Conservation (phyloP, 2,888 invertebrate species). For the Lacanobia oleracea region DNA sequence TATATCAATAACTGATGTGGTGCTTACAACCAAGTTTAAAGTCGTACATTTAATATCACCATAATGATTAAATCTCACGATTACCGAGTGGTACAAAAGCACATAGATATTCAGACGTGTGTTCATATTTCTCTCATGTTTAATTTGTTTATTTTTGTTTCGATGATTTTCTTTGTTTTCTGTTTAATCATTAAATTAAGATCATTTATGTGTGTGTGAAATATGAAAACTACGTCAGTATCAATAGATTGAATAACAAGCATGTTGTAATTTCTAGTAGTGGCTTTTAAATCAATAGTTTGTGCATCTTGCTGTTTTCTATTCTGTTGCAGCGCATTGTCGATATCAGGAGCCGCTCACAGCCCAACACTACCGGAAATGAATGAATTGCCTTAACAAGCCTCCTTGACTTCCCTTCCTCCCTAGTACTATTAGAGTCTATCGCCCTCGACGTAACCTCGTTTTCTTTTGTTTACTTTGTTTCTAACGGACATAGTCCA, state of each 20-base stretch:
- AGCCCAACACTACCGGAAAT: constrained; percentile 80
- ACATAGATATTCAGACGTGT: constrained; percentile 50
- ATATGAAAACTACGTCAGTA: constrained; percentile 62
- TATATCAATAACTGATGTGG: neutral
- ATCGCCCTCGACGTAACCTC: constrained; percentile 46
- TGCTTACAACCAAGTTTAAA: constrained; percentile 29
- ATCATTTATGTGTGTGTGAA: constrained; percentile 47
- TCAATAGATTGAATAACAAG: constrained; percentile 65
- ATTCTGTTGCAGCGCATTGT: constrained; percentile 88
- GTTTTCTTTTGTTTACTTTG: constrained; percentile 19
- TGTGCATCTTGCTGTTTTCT: constrained; percentile 88
- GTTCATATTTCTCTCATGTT: constrained; percentile 59
- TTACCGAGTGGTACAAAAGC: constrained; percentile 38
- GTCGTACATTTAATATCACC: neutral
- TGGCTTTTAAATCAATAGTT: constrained; percentile 82
- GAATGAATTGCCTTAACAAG: constrained; percentile 76
- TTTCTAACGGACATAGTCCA: constrained; percentile 42
- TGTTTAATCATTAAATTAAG: constrained; percentile 33
- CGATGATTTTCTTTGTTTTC: constrained; percentile 36
- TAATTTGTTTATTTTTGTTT: constrained; percentile 43
- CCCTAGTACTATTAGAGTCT: constrained; percentile 56
- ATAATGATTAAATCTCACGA: constrained; percentile 10
- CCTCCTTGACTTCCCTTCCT: constrained; percentile 60
- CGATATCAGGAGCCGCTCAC: constrained; percentile 83
- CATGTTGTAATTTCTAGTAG: constrained; percentile 73